A percentile compares a stretch with the other conserved stretches of the same genome.
These are phyloP conservation scores for Magallana ariakensis DNA, from an alignment of 1,140 invertebrate genomes.

Conservation along the genomic window DNA sequence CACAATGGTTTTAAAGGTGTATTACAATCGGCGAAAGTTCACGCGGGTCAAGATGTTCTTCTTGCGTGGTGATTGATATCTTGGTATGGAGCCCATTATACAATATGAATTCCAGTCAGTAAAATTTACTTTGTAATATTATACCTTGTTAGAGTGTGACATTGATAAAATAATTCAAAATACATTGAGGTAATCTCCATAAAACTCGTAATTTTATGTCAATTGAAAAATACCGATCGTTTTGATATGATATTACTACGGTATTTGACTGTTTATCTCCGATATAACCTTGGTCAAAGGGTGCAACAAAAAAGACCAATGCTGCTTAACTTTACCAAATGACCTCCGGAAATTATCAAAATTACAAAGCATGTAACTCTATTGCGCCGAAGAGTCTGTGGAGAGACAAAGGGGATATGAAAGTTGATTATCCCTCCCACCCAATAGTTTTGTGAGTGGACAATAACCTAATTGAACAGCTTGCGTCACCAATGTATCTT, in stretches of 20 bases:
- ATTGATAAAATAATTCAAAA: neutral
- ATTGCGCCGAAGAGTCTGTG: neutral
- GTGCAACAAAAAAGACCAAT: slow-evolving; percentile 5
- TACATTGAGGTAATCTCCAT: neutral
- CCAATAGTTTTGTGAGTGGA: slow-evolving; percentile 6
- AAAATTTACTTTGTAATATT: no score
- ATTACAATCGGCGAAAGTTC: neutral
- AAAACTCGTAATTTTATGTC: neutral
- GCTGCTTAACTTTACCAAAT: neutral
- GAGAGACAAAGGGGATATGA: neutral
- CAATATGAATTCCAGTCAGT: no score
- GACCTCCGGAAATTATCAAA: neutral
- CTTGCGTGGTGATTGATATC: neutral
- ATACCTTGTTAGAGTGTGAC: no score
- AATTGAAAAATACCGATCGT: no score
- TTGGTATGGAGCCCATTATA: neutral
- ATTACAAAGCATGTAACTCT: neutral
- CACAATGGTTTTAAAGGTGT: neutral
- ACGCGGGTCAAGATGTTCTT: neutral
- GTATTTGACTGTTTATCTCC: neutral
- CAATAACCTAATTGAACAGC: slow-evolving; percentile 5
- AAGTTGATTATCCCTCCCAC: neutral
- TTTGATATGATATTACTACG: no score
- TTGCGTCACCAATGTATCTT: slow-evolving; percentile 11
- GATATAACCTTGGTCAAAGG: neutral